Evolutionary conservation across 1,140 invertebrate species (phyloP).

Genomic region (Drosophila parabipectinata): DNA sequence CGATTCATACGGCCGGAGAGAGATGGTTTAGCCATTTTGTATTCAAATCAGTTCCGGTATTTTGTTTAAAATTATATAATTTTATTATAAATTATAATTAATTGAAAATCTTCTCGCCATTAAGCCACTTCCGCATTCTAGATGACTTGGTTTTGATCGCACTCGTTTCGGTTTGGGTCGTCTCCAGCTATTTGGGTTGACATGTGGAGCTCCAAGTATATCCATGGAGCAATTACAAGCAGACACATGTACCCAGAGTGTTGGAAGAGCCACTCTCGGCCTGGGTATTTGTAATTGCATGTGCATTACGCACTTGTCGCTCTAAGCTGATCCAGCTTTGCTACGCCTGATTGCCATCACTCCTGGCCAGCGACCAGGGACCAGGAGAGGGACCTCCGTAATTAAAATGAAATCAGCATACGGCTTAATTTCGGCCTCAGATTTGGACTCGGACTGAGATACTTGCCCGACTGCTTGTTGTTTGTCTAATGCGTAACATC

Average conservation of each 20-base stretch:
- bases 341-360: constrained; percentile 74
- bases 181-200: constrained; percentile 59
- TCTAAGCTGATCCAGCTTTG: constrained; percentile 81
- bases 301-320: constrained; percentile 80
- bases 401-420: constrained; percentile 83
- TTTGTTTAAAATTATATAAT: not conserved
- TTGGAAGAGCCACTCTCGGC: constrained; percentile 22
- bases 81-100: not conserved
- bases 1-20: constrained; percentile 14
- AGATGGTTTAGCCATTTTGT: not conserved
- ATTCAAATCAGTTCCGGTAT: not conserved
- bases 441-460: constrained; percentile 11
- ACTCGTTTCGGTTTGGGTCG: constrained; percentile 20
- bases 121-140: constrained; percentile 6
- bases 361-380: constrained; percentile 17
- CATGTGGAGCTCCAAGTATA: constrained; percentile 32
- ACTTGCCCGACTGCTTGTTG: constrained; percentile 69
- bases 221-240: constrained; percentile 55
- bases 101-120: constrained; percentile 16
- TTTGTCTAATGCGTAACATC: constrained; percentile 81
- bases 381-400: constrained; percentile 50
- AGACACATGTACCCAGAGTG: constrained; percentile 16
- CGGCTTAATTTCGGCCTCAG: constrained; percentile 64
- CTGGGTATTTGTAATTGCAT: constrained; percentile 63
- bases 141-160: constrained; percentile 31